These are phyloP conservation scores for Lepus timidus DNA, from an alignment of 2,113 vertebrate species.

Conservation along the genomic window DNA sequence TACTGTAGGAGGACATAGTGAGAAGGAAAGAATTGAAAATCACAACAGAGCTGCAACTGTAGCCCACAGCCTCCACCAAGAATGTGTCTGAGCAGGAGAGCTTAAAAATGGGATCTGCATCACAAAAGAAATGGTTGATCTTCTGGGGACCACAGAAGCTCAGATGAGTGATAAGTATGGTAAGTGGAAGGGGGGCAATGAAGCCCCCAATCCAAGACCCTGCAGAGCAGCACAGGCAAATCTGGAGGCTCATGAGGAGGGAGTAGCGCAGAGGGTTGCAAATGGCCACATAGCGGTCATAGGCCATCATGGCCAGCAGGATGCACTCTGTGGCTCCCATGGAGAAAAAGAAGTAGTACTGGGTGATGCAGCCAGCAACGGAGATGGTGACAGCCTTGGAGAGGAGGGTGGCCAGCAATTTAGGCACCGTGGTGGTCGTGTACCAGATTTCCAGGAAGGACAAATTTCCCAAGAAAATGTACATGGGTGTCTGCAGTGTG, in stretches of 20 bases:
- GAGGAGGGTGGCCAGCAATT: constrained; percentile 38
- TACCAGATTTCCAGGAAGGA: constrained; percentile 73
- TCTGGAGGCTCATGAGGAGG: too few species aligned
- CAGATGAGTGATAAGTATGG: too few species aligned
- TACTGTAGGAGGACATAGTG: constrained; percentile 53
- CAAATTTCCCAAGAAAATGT: constrained; percentile 66
- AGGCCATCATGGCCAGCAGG: too few species aligned
- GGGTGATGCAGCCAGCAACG: not conserved
- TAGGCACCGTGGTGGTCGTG: constrained; percentile 47
- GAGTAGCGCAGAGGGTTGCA: too few species aligned
- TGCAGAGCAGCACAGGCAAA: too few species aligned
- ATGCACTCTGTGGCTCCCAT: constrained; percentile 50
- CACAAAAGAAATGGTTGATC: too few species aligned
- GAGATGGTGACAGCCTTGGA: constrained; percentile 36
- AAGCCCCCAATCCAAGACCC: too few species aligned
- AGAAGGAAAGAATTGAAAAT: constrained; percentile 71
- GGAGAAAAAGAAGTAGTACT: constrained; percentile 76
- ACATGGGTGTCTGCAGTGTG: constrained; percentile 67
- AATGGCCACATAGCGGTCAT: too few species aligned
- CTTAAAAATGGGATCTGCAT: constrained; percentile 69
- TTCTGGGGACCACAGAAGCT: too few species aligned
- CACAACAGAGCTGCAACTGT: constrained; percentile 69
- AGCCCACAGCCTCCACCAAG: constrained; percentile 42
- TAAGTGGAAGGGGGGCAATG: too few species aligned
- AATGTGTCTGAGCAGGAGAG: constrained; percentile 75